Base-by-base conservation (phyloP, 2,797 vertebrate species). In the Acanthornis magna region DNA sequence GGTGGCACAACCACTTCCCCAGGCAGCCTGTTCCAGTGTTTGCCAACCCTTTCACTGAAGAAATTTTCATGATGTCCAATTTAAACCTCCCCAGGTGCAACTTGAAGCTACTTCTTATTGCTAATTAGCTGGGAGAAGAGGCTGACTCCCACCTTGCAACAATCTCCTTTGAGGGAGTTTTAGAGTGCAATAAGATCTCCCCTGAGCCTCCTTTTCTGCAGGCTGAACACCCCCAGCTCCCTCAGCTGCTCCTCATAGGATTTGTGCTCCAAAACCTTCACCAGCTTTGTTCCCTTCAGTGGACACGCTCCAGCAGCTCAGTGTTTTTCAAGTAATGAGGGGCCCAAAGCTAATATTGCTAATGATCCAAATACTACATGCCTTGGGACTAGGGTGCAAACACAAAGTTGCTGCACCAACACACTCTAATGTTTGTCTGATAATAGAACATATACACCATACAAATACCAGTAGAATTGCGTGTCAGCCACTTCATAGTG, bases 91-190 rank as follows among this genome's bases (percentile, higher is more conserved):
- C 40, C 12, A 22, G 3, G 13, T 10, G 5, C 21, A 70, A 48
- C 4, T 13, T 40, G 32, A 54, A 51, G 13, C 25, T 23, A 25
- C 12, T 68, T 53, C 10, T 22, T 47, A 16, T 26, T 55, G 6
- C 23, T 63, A 38, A 40, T 73, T 53, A 54, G 27, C 17, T 16
- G 19, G 16, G 34, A 65, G 36, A 83, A 43, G 9, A 68, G 18
- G 32, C 2, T 0, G 0, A 34, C 11, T 21, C 32, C 13, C 40
- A 29, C 7, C 27, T 54, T 1, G 0, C 17, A 40, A 20, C 15
- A 16, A 5, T 11, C 11, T 72, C 48, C 16, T 29, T 54, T 34
- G 23, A 38, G 51, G 20, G 47, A 53, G 17, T 13, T 48, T 17
- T 17, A 47, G 23, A 77, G 54, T 36, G 2, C 1, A 6, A 25